Base-by-base conservation (phyloP, 2,113 vertebrate species). In the Microtus richardsoni region DNA sequence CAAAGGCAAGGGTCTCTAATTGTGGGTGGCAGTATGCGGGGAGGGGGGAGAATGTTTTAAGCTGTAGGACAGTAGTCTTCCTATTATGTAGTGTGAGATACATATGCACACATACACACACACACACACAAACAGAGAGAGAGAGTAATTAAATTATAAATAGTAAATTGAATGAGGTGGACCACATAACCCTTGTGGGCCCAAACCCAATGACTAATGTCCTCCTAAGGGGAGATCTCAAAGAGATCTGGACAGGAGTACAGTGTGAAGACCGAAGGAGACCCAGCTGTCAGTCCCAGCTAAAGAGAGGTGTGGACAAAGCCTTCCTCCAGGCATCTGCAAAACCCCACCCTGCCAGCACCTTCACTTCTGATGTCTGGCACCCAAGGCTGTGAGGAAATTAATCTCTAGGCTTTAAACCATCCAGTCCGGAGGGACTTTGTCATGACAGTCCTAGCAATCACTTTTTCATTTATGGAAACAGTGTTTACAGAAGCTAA, bases 231-330 rank as follows among this genome's bases (percentile, higher is more conserved):
- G 33, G 24, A 75, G 44, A 44, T 60, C 6, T 62, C 54, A 36
- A 52, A 33, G 52, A 78, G 8, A 47, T 0, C 0, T 1, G 0
- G 1, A 58, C 26, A 39, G 39, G 54, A 95, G 68, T 68, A 41
- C 0, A 1, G 13, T 2, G 52, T 30, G 17, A 74, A 93, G 62
- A 36, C 22, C 24, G 3, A 36, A 13, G 36, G 44, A 75, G 80
- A 41, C 0, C 4, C 5, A 26, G 79, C 3, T 60, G 36, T 14
- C 33, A 3, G 8, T 22, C 7, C 2, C 1, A 17, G 11, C 39
- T 64, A 2, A 60, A 44, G 22, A 73, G 3, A 10, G n/a, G 66
- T 78, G 87, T 21, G 22, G 39, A 66, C 64, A 80, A 49, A 64
- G 7, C 36, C n/a, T 36, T 28, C 52, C n/a, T 36, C 52, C 2